Evolutionary conservation across 2,888 invertebrate genomes (phyloP).

Genomic region (Polia nebulosa): DNA sequence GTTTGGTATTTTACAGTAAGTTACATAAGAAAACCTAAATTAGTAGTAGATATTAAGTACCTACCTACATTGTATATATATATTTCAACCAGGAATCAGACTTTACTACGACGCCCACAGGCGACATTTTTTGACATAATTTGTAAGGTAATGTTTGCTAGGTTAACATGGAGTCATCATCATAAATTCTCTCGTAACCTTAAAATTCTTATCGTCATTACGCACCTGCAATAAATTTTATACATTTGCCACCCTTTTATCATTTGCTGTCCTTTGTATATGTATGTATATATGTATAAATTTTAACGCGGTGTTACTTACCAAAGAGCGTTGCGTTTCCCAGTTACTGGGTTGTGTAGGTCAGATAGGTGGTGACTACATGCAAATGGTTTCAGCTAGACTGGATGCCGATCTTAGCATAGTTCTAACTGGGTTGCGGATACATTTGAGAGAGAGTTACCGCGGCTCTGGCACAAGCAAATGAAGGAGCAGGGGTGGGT

Average conservation of each 20-base stretch:
- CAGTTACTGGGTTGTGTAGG: not conserved
- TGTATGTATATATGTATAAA: constrained; percentile 1
- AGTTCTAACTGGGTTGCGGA: no score
- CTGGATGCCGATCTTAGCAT: no score
- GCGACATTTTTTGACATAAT: not conserved
- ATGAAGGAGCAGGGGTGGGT: no score
- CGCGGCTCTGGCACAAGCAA: no score
- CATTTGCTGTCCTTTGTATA: constrained; percentile 22
- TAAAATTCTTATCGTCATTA: constrained; percentile 25
- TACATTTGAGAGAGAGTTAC: no score
- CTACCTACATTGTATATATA: no score
- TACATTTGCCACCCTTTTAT: constrained; percentile 23
- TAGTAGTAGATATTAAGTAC: no score
- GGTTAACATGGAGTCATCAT: constrained; percentile 27
- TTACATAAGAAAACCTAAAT: not conserved
- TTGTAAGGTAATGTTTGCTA: not conserved
- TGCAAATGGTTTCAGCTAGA: no score
- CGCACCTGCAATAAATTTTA: constrained; percentile 40
- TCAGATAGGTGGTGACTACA: not conserved
- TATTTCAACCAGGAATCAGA: not conserved
- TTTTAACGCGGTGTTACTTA: not conserved
- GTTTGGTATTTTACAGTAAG: no score
- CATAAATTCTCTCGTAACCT: constrained; percentile 33
- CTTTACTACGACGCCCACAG: not conserved
- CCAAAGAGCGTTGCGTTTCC: not conserved